Base-by-base conservation (phyloP, 2,888 invertebrate species). In the Sarcophaga subvicina region DNA sequence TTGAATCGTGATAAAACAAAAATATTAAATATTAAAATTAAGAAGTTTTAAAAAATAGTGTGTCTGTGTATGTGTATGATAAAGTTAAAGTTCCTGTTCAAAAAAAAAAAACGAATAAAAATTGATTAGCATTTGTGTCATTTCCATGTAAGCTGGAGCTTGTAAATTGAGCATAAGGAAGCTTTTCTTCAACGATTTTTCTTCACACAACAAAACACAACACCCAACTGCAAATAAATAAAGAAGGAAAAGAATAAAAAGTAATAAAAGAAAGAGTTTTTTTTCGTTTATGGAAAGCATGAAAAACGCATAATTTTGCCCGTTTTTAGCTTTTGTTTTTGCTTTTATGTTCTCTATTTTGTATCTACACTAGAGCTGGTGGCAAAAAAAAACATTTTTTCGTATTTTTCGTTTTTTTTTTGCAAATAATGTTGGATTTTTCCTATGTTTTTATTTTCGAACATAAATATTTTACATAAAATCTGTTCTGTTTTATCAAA, bases 331-430 rank as follows among this genome's bases (percentile, higher is more conserved):
- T 84, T 71, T 76, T 80, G 80, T 64, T 76, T 49, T 49, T 49
- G 49, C 71, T 77, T 72, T 63, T 72, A 8, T 20, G 62, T 62
- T 77, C 84, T 84, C 84, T 84, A 84, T 80, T 84, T 76, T 87
- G 87, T 87, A 87, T 87, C 87, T 87, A 87, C 59, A 84, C 87
- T 60, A 87, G 79, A 63, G 79, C 62, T 83, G 70, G 37, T 49
- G 49, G 11, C 14, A 3, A 14, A 49, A 49, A 12, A 14, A 49
- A 49, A 12, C 25, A 76, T 72, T 70, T 63, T 64, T 66, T 45
- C 70, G n/a, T 71, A 22, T 70, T 5, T 45, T 71, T 67, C n/a
- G 12, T 63, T 73, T 67, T 59, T 45, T 70, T 54, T 67, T 62
- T 25, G 60, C 69, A 20, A 54, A 54, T 64, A 72, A 8, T 62